phyloP scores from a whole-genome alignment of 2,888 invertebrate species.

The Acronicta psi region DNA sequence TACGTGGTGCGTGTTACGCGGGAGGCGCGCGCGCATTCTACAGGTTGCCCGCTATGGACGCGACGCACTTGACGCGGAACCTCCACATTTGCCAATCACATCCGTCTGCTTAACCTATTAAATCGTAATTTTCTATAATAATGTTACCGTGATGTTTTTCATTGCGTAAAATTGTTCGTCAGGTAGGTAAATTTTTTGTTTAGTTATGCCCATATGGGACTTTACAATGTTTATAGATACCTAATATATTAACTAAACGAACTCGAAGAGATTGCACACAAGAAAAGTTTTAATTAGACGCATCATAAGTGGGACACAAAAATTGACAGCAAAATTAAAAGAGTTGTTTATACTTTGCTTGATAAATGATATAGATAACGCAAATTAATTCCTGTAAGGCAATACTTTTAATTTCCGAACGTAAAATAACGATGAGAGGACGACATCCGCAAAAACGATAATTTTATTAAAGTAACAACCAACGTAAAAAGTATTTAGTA shows the following conservation, averaged over 20 bases:
- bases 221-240: too few relatives aligned
- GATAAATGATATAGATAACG: constrained; percentile 35
- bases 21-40: constrained; percentile 76
- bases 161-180: constrained; percentile 36
- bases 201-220: constrained; percentile 6
- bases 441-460: constrained; percentile 7
- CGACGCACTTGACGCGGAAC: constrained; percentile 69
- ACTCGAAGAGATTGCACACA: constrained; percentile 13
- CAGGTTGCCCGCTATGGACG: constrained; percentile 75
- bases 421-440: constrained; percentile 14
- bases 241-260: background rate
- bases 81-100: constrained; percentile 57
- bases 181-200: constrained; percentile 8
- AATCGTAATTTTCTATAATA: constrained; percentile 61
- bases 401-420: constrained; percentile 18
- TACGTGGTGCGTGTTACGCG: constrained; percentile 48
- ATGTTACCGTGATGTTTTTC: constrained; percentile 34
- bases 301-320: constrained; percentile 20
- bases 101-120: constrained; percentile 76
- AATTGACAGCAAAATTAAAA: constrained; percentile 27
- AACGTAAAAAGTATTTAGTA: constrained; percentile 38
- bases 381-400: constrained; percentile 14
- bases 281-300: constrained; percentile 36
- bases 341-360: constrained; percentile 12
- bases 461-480: constrained; percentile 34